These are phyloP conservation scores for Aurelia sp. DNA, from an alignment of 30 jellyfish, hydroid and myxozoan species.

Conservation along the genomic window DNA sequence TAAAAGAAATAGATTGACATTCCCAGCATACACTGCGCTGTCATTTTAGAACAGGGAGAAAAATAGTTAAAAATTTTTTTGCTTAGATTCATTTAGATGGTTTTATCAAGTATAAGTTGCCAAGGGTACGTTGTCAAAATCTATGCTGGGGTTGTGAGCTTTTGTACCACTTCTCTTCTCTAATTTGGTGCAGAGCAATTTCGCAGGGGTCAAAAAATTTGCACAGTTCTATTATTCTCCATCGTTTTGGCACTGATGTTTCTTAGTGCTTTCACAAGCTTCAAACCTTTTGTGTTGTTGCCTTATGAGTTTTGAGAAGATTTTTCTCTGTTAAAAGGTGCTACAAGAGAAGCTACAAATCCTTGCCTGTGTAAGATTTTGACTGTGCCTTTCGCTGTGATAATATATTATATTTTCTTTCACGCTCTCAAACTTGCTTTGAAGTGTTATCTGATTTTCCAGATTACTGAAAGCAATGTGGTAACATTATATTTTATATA, in stretches of 20 bases:
- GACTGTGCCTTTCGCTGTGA: neutral
- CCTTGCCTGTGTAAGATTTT: neutral
- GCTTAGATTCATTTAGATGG: slow-evolving; percentile 12
- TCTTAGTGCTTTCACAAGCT: no score
- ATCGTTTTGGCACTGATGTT: no score
- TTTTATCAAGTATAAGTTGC: slow-evolving; percentile 16
- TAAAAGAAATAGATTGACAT: slow-evolving; percentile 17
- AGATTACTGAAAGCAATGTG: slow-evolving; percentile 56
- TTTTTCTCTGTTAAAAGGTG: no score
- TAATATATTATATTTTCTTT: slow-evolving; percentile 13
- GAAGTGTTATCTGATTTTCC: slow-evolving; percentile 53
- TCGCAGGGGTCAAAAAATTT: no score
- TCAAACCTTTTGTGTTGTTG: no score
- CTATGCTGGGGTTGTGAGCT: no score
- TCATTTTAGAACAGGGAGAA: slow-evolving; percentile 54
- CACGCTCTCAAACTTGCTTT: slow-evolving; percentile 41
- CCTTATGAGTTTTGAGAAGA: no score
- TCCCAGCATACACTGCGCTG: slow-evolving; percentile 73
- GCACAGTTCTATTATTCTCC: no score
- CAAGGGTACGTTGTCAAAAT: no score
- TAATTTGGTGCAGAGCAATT: no score
- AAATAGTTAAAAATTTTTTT: slow-evolving; percentile 25
- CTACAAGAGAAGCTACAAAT: no score
- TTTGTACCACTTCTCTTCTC: no score
- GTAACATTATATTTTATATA: slow-evolving; percentile 59